Base-by-base conservation (phyloP, 2,888 invertebrate genomes). In the Caenorhabditis sp. region DNA sequence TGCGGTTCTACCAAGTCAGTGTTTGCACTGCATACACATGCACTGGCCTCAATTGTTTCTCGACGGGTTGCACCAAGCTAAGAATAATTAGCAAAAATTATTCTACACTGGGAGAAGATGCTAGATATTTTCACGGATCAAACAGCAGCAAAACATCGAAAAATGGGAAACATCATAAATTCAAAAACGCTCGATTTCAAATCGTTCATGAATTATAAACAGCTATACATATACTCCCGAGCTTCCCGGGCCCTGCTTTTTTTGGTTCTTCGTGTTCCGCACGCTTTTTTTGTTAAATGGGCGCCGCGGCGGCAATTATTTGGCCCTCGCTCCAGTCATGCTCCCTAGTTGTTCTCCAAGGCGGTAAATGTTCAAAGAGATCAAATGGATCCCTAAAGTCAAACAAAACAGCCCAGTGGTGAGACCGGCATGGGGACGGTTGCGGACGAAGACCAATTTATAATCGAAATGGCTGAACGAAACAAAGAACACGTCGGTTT, bases 321-420 rank as follows among this genome's bases (percentile, higher is more conserved):
- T 60, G 67, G 76, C 61, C 53, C 61, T 60, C 35, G 35, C 8
- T 1, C 28, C 1, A 22, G n/a, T 35, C 64, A 72, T 18, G 74
- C 76, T 61, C 76, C 22, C 60, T 61, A 76, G 67, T 76, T 76
- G 74, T 67, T 76, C 67, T n/a, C 40, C n/a, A 24, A 18, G 65
- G 51, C 74, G 74, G 67, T 56, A 51, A 67, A 67, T 61, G 76
- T 67, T 76, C 76, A 76, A 76, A 76, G 61, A n/a, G 35, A 76
- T 61, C 53, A 60, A 76, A 76, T 76, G 67, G 61, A 67, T 76
- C 76, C 76, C 67, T 44, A 9, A 76, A 76, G 76, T 67, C 76
- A 53, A 18, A 60, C 40, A 55, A 60, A 61, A 51, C 55, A 28
- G 44, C 37, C 6, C 37, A 65, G 68, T 64, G 47, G 51, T 56